phyloP scores from a whole-genome alignment of 2,797 vertebrate species.

The Rhinella marina region DNA sequence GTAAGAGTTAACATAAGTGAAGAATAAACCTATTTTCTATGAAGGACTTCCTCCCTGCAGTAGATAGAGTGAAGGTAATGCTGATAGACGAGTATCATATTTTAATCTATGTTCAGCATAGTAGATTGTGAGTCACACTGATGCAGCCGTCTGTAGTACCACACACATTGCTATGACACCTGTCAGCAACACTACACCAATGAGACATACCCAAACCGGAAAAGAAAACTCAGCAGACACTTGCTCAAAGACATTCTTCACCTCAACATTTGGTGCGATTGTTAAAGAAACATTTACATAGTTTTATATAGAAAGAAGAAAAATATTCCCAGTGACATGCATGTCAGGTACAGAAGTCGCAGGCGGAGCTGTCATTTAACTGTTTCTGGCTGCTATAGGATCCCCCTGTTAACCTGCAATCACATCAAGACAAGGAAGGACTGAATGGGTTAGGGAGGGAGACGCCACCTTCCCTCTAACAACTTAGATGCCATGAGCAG shows the following conservation, averaged over 20 bases:
- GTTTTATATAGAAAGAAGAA: constrained; percentile 14
- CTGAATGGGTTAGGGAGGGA: too few relatives aligned
- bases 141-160: constrained; percentile 10
- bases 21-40: not conserved
- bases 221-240: constrained; percentile 44
- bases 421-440: too few relatives aligned
- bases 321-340: not conserved
- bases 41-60: not conserved
- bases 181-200: constrained; percentile 51
- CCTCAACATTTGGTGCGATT: constrained; percentile 50
- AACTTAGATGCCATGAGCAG: too few relatives aligned
- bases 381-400: not conserved
- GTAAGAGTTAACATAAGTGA: too few relatives aligned
- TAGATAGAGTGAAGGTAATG: not conserved
- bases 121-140: constrained; percentile 43
- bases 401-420: too few relatives aligned
- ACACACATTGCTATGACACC: constrained; percentile 49
- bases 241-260: constrained; percentile 51
- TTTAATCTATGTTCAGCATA: constrained; percentile 23
- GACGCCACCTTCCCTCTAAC: too few relatives aligned
- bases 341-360: not conserved
- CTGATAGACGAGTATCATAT: constrained; percentile 18
- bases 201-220: constrained; percentile 40
- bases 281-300: constrained; percentile 31
- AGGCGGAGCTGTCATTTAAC: not conserved